Conservation (phyloP, 2,888 invertebrate genomes). For the Cataglyphis rosenhaueri region DNA sequence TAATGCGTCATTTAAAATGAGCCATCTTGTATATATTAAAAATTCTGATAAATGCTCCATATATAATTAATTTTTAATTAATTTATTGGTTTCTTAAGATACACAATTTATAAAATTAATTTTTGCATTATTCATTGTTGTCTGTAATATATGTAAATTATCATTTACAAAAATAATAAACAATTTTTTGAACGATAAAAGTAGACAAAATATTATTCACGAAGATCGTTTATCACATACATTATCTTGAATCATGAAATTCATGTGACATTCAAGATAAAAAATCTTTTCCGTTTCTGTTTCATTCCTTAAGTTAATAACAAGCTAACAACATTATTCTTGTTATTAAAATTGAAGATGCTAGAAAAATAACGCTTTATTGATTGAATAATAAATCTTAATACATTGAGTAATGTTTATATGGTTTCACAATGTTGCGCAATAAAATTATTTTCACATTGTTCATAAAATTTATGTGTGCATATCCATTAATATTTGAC, state of each 20-base stretch:
- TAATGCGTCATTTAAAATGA: too few relatives aligned
- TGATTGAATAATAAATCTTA: neutral
- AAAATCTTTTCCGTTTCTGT: slow-evolving; percentile 1
- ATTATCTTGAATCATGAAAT: slow-evolving; percentile 25
- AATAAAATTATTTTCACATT: too few relatives aligned
- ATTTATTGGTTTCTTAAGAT: neutral
- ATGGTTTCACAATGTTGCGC: neutral
- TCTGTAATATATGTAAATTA: neutral
- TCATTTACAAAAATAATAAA: neutral
- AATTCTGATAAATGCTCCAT: neutral
- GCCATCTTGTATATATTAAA: neutral
- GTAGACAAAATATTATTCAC: slow-evolving; percentile 14
- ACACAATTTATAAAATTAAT: slow-evolving; percentile 31
- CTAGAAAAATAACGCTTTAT: neutral
- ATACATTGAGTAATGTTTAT: neutral
- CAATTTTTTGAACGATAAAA: slow-evolving; percentile 24
- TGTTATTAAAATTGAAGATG: neutral
- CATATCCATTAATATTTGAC: neutral
- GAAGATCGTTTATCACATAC: slow-evolving; percentile 20
- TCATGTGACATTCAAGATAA: slow-evolving; percentile 25
- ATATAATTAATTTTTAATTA: too few relatives aligned
- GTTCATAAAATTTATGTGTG: neutral
- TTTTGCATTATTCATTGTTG: neutral
- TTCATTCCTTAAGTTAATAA: neutral
- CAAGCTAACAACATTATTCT: neutral